phyloP scores from a whole-genome alignment of 2,888 invertebrate genomes.

The Leptinotarsa peninsularis region DNA sequence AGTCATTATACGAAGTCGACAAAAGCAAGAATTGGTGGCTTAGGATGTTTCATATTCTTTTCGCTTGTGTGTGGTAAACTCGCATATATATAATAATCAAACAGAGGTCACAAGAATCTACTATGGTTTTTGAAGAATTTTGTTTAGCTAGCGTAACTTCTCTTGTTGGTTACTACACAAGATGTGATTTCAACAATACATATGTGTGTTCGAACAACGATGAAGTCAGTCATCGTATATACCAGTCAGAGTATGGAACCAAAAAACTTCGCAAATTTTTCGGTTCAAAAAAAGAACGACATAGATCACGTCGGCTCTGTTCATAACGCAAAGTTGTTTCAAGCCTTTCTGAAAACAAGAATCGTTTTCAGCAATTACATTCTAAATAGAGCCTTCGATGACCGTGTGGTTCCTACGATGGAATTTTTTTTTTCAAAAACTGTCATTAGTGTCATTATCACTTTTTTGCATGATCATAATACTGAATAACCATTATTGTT shows the following conservation, averaged over 20 bases:
- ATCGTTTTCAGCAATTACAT: neutral
- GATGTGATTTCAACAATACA: neutral
- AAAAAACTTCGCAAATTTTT: neutral
- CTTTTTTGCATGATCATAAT: neutral
- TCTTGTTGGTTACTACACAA: neutral
- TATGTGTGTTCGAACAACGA: neutral
- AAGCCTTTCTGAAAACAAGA: neutral
- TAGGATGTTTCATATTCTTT: conserved; percentile 23
- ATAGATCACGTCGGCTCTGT: neutral
- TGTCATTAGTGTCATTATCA: neutral
- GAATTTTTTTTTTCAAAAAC: neutral
- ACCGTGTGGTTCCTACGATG: neutral
- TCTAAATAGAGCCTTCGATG: neutral
- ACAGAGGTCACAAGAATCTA: neutral
- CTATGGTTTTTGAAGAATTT: neutral
- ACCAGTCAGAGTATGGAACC: neutral
- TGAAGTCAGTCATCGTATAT: neutral
- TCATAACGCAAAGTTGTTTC: neutral
- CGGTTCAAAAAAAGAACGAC: neutral
- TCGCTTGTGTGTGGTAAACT: neutral
- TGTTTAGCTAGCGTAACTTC: neutral
- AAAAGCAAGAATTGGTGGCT: conserved; percentile 57
- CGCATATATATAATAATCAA: neutral
- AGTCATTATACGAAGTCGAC: conserved; percentile 52
- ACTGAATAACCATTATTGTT: neutral